Base-by-base conservation (phyloP, 1,140 invertebrate species). In the Drosophila insularis region DNA sequence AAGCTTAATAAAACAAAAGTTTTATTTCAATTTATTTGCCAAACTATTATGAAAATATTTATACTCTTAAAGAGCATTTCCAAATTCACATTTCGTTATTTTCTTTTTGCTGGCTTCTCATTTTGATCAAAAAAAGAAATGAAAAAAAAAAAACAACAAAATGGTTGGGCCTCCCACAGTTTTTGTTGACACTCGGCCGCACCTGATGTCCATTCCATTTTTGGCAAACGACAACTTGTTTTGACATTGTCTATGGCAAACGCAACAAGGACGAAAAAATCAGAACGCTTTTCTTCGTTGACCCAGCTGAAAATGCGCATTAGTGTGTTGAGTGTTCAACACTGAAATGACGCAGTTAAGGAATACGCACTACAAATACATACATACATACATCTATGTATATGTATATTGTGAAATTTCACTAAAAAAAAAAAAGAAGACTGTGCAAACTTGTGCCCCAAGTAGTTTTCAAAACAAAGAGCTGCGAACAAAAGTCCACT, bases 151-250 rank as follows among this genome's bases (percentile, higher is more conserved):
- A 14, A 17, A 40, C 2, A 46, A 7, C 8, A 17, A 21, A 50
- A 50, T 50, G 17, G 43, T 50, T 50, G 43, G 43, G 19, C 43
- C 43, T 21, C 17, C 40, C 60, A 65, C 64, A 59, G 66, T 70
- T 79, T 89, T 70, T 71, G 71, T 85, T 89, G 86, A 85, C 85
- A 85, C 78, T 85, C 61, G 74, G 79, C 74, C 76, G 86, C 85
- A 89, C 85, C 85, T 89, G 85, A 64, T 53, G 59, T 66, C 65
- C 23, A 50, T 50, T 50, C 43, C 43, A 50, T 50, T 50, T 7
- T 19, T 10, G 13, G 2, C 13, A 14, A 43, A 31, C 61, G 71
- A 32, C 58, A 60, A 62, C 64, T 61, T 78, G 70, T 68, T 80
- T 74, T 76, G 68, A 66, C 54, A 62, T 46, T 61, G 65, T 63